A percentile compares a stretch with the other conserved stretches of the same genome.
Conservation (phyloP, 2,113 vertebrate genomes). For the Hippocampus guttulatus region DNA sequence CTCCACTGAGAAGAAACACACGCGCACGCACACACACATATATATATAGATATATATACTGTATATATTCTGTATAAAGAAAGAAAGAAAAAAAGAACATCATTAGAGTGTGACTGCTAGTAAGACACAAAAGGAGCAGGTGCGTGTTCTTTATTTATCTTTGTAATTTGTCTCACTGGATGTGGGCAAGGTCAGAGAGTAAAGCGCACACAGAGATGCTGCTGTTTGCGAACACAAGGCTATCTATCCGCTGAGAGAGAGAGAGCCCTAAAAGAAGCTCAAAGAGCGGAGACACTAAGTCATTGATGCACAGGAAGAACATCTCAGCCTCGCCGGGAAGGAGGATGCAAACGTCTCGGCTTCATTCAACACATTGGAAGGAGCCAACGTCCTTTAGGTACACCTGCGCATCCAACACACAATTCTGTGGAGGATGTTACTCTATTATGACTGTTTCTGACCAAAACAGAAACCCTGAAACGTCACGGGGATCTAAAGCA, state of each 20-base stretch:
- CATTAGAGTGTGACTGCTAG: conserved; percentile 27
- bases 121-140: conserved; percentile 43
- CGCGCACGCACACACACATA: not conserved
- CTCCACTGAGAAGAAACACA: conserved; percentile 79
- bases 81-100: conserved; percentile 22
- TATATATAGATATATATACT: not conserved
- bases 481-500: too few species aligned
- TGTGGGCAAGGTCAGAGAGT: conserved; percentile 10
- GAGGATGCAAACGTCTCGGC: conserved; percentile 7
- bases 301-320: conserved; percentile 13
- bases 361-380: conserved; percentile 1
- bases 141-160: conserved; percentile 28
- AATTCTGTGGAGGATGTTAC: not conserved
- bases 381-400: not conserved
- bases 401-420: not conserved
- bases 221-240: conserved; percentile 52
- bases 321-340: conserved; percentile 24
- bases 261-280: conserved; percentile 31
- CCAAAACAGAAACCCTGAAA: not conserved
- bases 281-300: conserved; percentile 19
- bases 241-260: conserved; percentile 20
- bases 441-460: not conserved
- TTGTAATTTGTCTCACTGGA: not conserved
- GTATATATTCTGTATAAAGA: not conserved
- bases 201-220: conserved; percentile 51